phyloP scores from a whole-genome alignment of 2,888 invertebrate genomes.

The Aromia moschata region DNA sequence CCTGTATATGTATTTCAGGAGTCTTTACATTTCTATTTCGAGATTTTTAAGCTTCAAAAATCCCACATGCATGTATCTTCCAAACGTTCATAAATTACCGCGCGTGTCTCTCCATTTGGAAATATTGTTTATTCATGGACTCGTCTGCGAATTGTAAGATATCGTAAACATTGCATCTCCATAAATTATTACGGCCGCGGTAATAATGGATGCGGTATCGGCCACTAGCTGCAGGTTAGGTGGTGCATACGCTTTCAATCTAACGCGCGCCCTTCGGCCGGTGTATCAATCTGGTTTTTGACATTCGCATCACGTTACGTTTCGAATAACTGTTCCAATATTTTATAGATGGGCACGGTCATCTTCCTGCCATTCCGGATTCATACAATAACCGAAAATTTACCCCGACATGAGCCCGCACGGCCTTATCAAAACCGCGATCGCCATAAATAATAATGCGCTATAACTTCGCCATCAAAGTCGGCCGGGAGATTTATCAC shows the following conservation, averaged over 20 bases:
- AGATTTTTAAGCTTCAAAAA: no score
- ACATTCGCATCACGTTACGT: slow-evolving; percentile 58
- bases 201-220: slow-evolving; percentile 17
- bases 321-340: slow-evolving; percentile 56
- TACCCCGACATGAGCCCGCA: slow-evolving; percentile 41
- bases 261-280: slow-evolving; percentile 52
- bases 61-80: no score
- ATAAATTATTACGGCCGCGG: slow-evolving; percentile 24
- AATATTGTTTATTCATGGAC: not conserved
- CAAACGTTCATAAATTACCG: no score
- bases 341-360: slow-evolving; percentile 51
- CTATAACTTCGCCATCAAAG: slow-evolving; percentile 35
- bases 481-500: slow-evolving; percentile 35
- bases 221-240: slow-evolving; percentile 27
- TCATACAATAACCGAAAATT: slow-evolving; percentile 51
- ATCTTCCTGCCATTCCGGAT: slow-evolving; percentile 48
- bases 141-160: slow-evolving; percentile 4
- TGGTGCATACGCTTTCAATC: slow-evolving; percentile 45
- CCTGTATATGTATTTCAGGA: no score
- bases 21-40: no score
- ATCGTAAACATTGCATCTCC: slow-evolving; percentile 12
- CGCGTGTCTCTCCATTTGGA: not conserved
- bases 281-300: slow-evolving; percentile 59
- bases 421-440: slow-evolving; percentile 16
- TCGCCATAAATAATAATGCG: slow-evolving; percentile 38